phyloP scores from a whole-genome alignment of 2,888 invertebrate genomes.

The Allophyes oxyacanthae region DNA sequence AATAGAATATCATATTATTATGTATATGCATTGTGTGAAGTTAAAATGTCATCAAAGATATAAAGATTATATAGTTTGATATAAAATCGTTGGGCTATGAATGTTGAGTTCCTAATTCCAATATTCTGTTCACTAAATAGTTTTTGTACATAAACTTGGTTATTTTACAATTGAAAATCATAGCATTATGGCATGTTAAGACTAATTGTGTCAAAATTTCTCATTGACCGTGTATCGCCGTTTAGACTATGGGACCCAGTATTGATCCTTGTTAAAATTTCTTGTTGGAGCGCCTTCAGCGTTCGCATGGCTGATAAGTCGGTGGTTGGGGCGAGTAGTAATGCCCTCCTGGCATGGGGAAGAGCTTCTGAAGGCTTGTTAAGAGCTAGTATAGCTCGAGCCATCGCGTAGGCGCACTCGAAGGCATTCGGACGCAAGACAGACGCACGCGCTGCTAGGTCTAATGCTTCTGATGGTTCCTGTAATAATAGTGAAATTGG shows the following conservation, averaged over 20 bases:
- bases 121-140: constrained; percentile 16
- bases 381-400: constrained; percentile 95
- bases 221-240: constrained; percentile 78
- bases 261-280: constrained; percentile 89
- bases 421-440: constrained; percentile 95
- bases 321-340: constrained; percentile 92
- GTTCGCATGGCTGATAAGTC: constrained; percentile 93
- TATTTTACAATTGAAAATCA: constrained; percentile 2
- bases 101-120: constrained; percentile 22
- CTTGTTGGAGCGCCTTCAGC: constrained; percentile 93
- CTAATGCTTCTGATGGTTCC: constrained; percentile 96
- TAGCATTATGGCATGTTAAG: constrained; percentile 80
- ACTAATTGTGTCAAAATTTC: constrained; percentile 86
- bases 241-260: constrained; percentile 81
- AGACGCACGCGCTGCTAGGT: constrained; percentile 96
- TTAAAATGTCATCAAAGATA: background rate
- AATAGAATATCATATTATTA: constrained; percentile 9
- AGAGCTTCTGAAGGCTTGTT: constrained; percentile 93
- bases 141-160: constrained; percentile 44
- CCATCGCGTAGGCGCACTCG: constrained; percentile 97
- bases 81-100: constrained; percentile 45
- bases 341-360: constrained; percentile 94
- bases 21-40: constrained; percentile 3
- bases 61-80: background rate
- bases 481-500: constrained; percentile 70